Conservation (phyloP, 1,140 invertebrate genomes). For the Drosophila pachea region DNA sequence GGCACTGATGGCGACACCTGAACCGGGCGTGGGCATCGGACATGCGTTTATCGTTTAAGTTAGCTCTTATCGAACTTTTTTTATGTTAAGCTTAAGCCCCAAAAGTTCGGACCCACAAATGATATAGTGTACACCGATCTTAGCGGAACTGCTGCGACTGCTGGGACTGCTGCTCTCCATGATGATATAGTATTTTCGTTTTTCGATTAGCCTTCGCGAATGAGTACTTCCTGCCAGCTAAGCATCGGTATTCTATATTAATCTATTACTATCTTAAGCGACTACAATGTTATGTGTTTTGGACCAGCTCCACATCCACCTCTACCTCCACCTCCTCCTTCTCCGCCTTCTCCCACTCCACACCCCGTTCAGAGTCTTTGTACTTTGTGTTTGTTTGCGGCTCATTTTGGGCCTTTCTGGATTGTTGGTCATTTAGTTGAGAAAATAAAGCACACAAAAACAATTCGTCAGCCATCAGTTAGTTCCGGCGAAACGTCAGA, state of each 20-base stretch:
- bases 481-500: slow-evolving; percentile 31
- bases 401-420: slow-evolving; percentile 46
- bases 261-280: slow-evolving; percentile 27
- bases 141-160: background rate
- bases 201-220: no score
- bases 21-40: slow-evolving; percentile 3
- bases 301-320: background rate
- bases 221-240: background rate
- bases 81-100: slow-evolving; percentile 54
- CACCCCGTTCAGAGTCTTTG: slow-evolving; percentile 9
- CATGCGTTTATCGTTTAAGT: slow-evolving; percentile 69
- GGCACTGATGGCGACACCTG: slow-evolving; percentile 49
- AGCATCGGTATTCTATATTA: slow-evolving; percentile 28
- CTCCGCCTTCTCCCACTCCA: background rate
- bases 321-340: no score
- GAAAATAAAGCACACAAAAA: slow-evolving; percentile 65
- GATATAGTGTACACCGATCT: slow-evolving; percentile 17
- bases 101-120: slow-evolving; percentile 8
- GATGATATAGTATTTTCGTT: no score
- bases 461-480: slow-evolving; percentile 34
- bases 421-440: slow-evolving; percentile 66
- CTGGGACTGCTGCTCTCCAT: no score
- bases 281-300: slow-evolving; percentile 37
- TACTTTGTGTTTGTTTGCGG: slow-evolving; percentile 66
- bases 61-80: slow-evolving; percentile 58